phyloP scores from a whole-genome alignment of 1,140 invertebrate species.

The Leptinotarsa undecemlineata region DNA sequence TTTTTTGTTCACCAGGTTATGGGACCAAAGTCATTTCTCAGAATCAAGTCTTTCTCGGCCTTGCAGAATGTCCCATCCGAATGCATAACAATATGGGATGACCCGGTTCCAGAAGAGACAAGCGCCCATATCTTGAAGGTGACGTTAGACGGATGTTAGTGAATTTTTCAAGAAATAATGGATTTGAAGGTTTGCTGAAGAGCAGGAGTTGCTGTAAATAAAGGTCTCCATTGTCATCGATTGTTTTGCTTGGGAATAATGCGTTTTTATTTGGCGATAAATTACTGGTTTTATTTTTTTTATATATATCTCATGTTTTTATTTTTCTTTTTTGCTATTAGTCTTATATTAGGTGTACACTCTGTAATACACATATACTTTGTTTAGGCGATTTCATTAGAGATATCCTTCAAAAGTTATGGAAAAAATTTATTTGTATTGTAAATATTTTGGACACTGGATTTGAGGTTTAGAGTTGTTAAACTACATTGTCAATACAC shows the following conservation, averaged over 20 bases:
- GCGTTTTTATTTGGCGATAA: not conserved
- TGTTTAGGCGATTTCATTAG: not conserved
- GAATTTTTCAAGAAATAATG: not conserved
- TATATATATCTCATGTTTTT: not conserved
- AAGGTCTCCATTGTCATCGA: not conserved
- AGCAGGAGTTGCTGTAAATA: not conserved
- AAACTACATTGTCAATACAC: too few species aligned
- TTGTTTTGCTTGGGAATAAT: too few species aligned
- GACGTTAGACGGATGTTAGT: not conserved
- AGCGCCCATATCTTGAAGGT: too few species aligned
- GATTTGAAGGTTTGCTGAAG: not conserved
- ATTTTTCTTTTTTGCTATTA: not conserved
- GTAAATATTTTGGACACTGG: not conserved
- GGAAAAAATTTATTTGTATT: not conserved
- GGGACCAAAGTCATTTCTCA: constrained; percentile 26
- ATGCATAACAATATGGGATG: constrained; percentile 50
- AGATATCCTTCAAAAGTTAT: not conserved
- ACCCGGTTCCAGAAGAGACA: constrained; percentile 17
- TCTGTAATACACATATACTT: not conserved
- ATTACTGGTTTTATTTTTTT: not conserved
- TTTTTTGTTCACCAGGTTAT: too few species aligned
- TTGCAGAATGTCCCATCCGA: constrained; percentile 44
- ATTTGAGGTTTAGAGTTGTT: too few species aligned
- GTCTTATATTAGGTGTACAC: not conserved
- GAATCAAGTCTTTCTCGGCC: constrained; percentile 45